Evolutionary conservation across 2,113 vertebrate genomes (phyloP).

Genomic region (Antechinus stuartii): DNA sequence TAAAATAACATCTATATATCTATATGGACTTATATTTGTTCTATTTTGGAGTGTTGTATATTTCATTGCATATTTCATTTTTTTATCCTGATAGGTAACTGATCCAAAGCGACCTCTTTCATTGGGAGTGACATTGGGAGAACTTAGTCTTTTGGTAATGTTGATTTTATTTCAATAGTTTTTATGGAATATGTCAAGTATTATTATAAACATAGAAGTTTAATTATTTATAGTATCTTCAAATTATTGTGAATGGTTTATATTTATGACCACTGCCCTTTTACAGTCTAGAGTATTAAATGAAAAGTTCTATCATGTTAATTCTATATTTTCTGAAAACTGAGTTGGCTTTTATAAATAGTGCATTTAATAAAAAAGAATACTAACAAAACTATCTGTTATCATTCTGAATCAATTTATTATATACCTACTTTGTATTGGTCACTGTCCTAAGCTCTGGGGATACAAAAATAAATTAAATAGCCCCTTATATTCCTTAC

Average conservation of each 20-base stretch:
- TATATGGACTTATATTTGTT: not conserved
- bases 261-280: not conserved
- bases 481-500: not conserved
- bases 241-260: conserved; percentile 26
- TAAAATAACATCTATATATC: too few species aligned
- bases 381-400: not conserved
- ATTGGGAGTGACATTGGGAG: conserved; percentile 92
- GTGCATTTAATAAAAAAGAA: conserved; percentile 11
- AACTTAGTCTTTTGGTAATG: conserved; percentile 95
- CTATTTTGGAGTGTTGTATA: not conserved
- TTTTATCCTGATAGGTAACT: conserved; percentile 86
- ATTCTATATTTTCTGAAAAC: conserved; percentile 42
- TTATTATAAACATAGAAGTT: not conserved
- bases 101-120: conserved; percentile 91
- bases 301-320: conserved; percentile 21
- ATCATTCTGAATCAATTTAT: not conserved
- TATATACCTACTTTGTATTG: not conserved
- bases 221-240: conserved; percentile 2
- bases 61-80: conserved; percentile 25
- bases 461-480: not conserved
- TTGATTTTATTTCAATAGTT: conserved; percentile 40
- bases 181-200: conserved; percentile 23
- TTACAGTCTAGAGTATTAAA: conserved; percentile 2
- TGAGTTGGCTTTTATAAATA: conserved; percentile 24
- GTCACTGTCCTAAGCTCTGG: not conserved